A percentile compares a stretch with the other conserved stretches of the same genome.
phyloP scores from a whole-genome alignment of 37 sponge, comb jelly and placozoan species.

The Oscarella lobularis region DNA sequence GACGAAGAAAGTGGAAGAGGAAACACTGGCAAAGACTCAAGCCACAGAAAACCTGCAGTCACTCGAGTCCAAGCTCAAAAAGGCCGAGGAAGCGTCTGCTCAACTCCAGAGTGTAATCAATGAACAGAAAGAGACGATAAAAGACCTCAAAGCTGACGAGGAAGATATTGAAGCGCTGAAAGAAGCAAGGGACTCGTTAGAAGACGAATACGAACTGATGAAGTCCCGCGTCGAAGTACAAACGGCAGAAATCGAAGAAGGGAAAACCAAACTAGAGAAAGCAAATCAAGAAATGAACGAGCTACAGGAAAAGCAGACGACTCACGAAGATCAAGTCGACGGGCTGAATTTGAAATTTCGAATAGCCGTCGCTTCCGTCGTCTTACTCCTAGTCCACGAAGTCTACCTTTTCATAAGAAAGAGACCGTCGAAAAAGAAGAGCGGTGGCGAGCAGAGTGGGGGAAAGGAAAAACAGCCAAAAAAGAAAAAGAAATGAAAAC shows the following conservation, averaged over 20 bases:
- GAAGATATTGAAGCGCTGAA: not conserved
- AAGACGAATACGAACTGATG: not conserved
- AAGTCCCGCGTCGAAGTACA: not conserved
- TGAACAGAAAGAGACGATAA: not conserved
- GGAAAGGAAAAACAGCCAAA: too few relatives aligned
- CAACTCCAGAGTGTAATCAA: not conserved
- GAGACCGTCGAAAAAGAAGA: too few relatives aligned
- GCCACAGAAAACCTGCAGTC: not conserved
- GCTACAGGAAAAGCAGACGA: not conserved
- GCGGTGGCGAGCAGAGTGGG: too few relatives aligned
- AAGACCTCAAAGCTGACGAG: not conserved
- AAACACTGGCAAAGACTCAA: too few relatives aligned
- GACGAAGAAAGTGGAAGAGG: not conserved
- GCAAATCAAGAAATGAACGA: not conserved
- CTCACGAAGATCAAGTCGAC: not conserved
- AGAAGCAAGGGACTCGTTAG: not conserved
- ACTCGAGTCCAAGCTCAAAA: not conserved
- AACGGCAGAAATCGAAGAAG: not conserved
- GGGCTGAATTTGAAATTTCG: not conserved
- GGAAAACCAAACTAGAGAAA: not conserved
- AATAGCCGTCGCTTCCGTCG: not conserved
- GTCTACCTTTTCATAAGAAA: not conserved
- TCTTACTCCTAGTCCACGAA: slow-evolving; percentile 2
- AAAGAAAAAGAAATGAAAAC: too few relatives aligned
- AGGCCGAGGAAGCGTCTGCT: not conserved